Evolutionary conservation across 2,888 invertebrate species (phyloP).

Genomic region (Tenodera sinensis): DNA sequence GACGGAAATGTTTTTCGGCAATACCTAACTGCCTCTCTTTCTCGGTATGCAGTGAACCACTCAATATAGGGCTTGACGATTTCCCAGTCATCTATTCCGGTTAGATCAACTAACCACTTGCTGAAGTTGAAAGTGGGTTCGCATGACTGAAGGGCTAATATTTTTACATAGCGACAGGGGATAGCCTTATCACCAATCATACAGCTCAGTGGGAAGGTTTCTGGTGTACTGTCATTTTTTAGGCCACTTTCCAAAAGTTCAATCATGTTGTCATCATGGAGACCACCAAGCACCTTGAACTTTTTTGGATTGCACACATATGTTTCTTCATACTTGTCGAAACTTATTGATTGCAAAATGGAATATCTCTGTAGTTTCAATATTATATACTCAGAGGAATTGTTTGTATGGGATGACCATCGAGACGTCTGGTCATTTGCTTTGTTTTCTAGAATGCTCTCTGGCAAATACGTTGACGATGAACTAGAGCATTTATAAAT

Average conservation of each 20-base stretch:
- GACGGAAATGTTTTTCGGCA: constrained; percentile 82
- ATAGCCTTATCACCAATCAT: constrained; percentile 63
- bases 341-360: constrained; percentile 74
- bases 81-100: constrained; percentile 68
- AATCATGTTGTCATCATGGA: constrained; percentile 68
- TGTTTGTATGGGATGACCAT: constrained; percentile 85
- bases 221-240: constrained; percentile 74
- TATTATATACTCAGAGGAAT: constrained; percentile 71
- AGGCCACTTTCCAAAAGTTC: constrained; percentile 76
- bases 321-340: constrained; percentile 86
- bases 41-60: constrained; percentile 72
- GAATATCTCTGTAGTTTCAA: constrained; percentile 72
- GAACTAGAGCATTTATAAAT: constrained; percentile 80
- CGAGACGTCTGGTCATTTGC: constrained; percentile 78
- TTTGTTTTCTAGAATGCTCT: constrained; percentile 76
- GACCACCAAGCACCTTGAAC: constrained; percentile 78
- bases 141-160: constrained; percentile 84
- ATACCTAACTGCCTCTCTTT: constrained; percentile 76
- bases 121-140: constrained; percentile 86
- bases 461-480: constrained; percentile 74
- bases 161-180: constrained; percentile 76
- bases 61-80: constrained; percentile 66
- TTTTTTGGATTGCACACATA: constrained; percentile 88
- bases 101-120: constrained; percentile 78
- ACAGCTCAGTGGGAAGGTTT: constrained; percentile 71